These are phyloP conservation scores for Chrysemys picta DNA, from an alignment of 2,113 vertebrate species.

Conservation along the genomic window DNA sequence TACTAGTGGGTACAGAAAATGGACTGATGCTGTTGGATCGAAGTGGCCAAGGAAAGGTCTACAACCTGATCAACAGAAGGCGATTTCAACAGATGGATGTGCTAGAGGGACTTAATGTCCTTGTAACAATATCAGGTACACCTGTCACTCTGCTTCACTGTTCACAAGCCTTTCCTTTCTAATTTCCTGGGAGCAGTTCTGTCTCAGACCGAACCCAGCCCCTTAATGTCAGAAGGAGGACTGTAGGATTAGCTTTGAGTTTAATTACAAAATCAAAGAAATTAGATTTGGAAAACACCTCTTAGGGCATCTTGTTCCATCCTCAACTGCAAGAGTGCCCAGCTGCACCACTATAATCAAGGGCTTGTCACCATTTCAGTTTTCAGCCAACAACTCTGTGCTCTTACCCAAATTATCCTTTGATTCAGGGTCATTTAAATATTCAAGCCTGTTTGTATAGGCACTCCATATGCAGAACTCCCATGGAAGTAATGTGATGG, in stretches of 20 bases:
- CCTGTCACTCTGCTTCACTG: rapidly evolving
- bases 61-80: slow-evolving; percentile 96
- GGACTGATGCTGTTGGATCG: slow-evolving; percentile 97
- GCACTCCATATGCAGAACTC: not conserved
- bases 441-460: not conserved
- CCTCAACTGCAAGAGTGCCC: too few species aligned
- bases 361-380: rapidly evolving
- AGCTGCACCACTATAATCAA: not conserved
- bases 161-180: rapidly evolving
- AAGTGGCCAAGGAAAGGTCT: slow-evolving; percentile 98
- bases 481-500: not conserved
- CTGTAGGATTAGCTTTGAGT: not conserved
- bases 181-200: rapidly evolving
- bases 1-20: slow-evolving; percentile 97
- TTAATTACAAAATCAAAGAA: not conserved
- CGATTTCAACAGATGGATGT: slow-evolving; percentile 99
- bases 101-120: slow-evolving; percentile 96
- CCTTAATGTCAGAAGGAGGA: not conserved
- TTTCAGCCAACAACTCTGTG: not conserved
- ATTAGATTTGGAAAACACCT: not conserved
- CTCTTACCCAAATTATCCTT: too few species aligned
- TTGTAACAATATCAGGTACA: slow-evolving; percentile 98
- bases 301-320: not conserved
- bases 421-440: too few species aligned
- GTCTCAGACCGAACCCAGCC: not conserved